Evolutionary conservation across 2,797 vertebrate genomes (phyloP).

Genomic region (Artibeus lituratus): DNA sequence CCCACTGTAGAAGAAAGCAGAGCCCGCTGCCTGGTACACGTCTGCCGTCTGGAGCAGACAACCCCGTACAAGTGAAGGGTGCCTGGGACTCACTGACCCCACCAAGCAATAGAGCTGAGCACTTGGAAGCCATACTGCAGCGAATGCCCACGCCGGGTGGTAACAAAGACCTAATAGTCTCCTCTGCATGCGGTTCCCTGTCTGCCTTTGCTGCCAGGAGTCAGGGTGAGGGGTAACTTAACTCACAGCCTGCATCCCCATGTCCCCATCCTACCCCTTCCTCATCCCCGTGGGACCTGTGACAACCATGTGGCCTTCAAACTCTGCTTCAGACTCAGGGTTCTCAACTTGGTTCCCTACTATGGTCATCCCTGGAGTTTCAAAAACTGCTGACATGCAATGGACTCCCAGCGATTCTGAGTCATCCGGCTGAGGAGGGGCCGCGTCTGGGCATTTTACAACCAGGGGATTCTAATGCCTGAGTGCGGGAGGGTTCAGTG

Average conservation of each 20-base stretch:
- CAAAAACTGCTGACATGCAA: neutral
- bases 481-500: neutral
- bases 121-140: neutral
- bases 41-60: neutral
- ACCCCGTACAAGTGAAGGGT: neutral
- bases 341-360: neutral
- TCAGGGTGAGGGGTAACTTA: neutral
- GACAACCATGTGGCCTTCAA: neutral
- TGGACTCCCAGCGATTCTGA: neutral
- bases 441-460: too few relatives aligned
- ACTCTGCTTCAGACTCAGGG: neutral
- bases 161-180: too few relatives aligned
- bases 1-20: neutral
- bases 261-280: too few relatives aligned
- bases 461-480: neutral
- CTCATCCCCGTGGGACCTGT: neutral
- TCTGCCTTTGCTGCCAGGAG: neutral
- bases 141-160: too few relatives aligned
- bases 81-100: neutral
- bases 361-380: neutral
- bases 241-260: neutral
- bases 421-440: neutral
- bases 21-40: neutral
- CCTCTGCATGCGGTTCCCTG: neutral
- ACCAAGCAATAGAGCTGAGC: neutral